A percentile compares a stretch with the other conserved stretches of the same genome.
These are phyloP conservation scores for Syrphus vitripennis DNA, from an alignment of 2,888 invertebrate genomes.

Conservation along the genomic window DNA sequence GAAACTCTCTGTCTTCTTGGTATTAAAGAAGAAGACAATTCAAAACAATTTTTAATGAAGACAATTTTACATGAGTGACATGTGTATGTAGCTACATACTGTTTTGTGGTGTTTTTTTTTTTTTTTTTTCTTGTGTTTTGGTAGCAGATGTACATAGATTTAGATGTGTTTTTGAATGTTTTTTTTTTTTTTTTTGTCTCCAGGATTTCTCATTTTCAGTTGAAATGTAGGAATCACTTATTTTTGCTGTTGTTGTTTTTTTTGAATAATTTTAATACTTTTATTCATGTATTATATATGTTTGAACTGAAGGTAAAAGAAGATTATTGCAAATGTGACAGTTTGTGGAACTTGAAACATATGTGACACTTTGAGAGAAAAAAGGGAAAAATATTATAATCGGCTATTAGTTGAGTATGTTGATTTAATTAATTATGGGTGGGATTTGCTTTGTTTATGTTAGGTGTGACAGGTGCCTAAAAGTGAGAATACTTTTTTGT, in stretches of 20 bases:
- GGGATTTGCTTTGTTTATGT: neutral
- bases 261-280: slow-evolving; percentile 38
- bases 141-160: slow-evolving; percentile 60
- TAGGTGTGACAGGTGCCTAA: neutral
- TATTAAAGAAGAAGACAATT: slow-evolving; percentile 1
- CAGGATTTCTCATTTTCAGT: neutral
- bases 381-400: slow-evolving; percentile 3
- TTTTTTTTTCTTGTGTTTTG: neutral
- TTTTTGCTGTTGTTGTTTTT: neutral
- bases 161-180: slow-evolving; percentile 18
- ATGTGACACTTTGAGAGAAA: neutral
- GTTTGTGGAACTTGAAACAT: slow-evolving; percentile 9
- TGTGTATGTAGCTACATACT: slow-evolving; percentile 22
- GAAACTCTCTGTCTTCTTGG: slow-evolving; percentile 15
- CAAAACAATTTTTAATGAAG: slow-evolving; percentile 58
- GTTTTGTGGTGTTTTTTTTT: neutral
- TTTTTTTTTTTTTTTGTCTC: neutral
- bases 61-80: slow-evolving; percentile 45
- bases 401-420: slow-evolving; percentile 60
- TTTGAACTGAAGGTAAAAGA: neutral
- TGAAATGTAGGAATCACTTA: neutral
- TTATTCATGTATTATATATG: neutral
- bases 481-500: neutral
- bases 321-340: slow-evolving; percentile 21
- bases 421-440: slow-evolving; percentile 11